phyloP scores from a whole-genome alignment of 2,797 vertebrate genomes.

The Crypturellus tataupa region DNA sequence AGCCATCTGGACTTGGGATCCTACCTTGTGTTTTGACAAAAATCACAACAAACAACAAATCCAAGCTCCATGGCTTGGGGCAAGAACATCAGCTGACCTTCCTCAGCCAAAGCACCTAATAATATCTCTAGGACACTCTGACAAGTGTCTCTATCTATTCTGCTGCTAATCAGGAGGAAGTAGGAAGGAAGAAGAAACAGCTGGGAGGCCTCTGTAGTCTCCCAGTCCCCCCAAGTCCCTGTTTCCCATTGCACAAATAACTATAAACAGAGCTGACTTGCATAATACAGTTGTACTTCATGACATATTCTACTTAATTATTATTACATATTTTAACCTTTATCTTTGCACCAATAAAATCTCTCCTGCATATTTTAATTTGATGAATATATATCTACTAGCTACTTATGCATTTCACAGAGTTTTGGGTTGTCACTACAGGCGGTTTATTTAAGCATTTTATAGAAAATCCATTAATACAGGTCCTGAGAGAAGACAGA shows the following conservation, averaged over 20 bases:
- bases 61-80: neutral
- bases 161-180: neutral
- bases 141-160: neutral
- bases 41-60: neutral
- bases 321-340: neutral
- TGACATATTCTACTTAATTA: neutral
- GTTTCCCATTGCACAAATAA: neutral
- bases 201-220: neutral
- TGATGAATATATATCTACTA: neutral
- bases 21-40: too few relatives aligned
- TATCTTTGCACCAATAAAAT: neutral
- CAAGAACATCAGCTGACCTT: neutral
- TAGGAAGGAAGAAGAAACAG: neutral
- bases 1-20: too few relatives aligned
- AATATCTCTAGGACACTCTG: neutral
- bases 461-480: neutral
- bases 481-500: neutral
- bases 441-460: neutral
- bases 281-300: accelerated
- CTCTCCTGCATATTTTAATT: neutral
- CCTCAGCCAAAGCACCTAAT: neutral
- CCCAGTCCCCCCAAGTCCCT: neutral
- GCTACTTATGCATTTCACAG: neutral
- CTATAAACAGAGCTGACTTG: neutral
- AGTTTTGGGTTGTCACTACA: neutral